Evolutionary conservation across 1,140 invertebrate species (phyloP).

Genomic region (Ridgeia piscesae): DNA sequence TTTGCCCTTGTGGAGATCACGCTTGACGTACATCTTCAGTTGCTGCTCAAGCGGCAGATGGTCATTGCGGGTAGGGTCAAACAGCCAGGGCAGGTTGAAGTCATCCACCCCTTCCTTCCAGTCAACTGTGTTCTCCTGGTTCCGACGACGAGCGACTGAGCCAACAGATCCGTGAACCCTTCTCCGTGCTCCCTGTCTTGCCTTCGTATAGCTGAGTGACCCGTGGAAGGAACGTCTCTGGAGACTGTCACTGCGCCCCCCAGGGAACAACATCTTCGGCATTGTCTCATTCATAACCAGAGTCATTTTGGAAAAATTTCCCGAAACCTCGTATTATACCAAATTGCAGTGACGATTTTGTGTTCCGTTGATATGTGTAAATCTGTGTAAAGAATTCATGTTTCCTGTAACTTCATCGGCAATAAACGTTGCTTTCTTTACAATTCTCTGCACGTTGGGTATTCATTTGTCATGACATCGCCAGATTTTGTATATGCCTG

Average conservation of each 20-base stretch:
- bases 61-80: slow-evolving; percentile 51
- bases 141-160: neutral
- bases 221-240: neutral
- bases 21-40: slow-evolving; percentile 41
- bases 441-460: neutral
- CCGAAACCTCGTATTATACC: neutral
- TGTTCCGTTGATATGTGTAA: neutral
- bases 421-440: neutral
- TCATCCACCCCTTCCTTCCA: neutral
- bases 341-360: neutral
- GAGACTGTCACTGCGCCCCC: neutral
- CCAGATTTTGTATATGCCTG: neutral
- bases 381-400: neutral
- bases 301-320: neutral
- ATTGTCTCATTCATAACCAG: neutral
- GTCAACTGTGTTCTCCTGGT: neutral
- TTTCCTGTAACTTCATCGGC: neutral
- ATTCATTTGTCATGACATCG: neutral
- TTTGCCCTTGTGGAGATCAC: slow-evolving; percentile 47
- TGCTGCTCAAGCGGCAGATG: slow-evolving; percentile 48
- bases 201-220: neutral
- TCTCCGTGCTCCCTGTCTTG: neutral
- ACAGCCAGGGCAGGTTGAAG: slow-evolving; percentile 41
- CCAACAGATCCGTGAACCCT: neutral
- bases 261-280: neutral